Percentiles rank a stretch among this genome's conserved stretches.
Conservation (phyloP, 2,113 vertebrate species). For the Leuciscus idus region DNA sequence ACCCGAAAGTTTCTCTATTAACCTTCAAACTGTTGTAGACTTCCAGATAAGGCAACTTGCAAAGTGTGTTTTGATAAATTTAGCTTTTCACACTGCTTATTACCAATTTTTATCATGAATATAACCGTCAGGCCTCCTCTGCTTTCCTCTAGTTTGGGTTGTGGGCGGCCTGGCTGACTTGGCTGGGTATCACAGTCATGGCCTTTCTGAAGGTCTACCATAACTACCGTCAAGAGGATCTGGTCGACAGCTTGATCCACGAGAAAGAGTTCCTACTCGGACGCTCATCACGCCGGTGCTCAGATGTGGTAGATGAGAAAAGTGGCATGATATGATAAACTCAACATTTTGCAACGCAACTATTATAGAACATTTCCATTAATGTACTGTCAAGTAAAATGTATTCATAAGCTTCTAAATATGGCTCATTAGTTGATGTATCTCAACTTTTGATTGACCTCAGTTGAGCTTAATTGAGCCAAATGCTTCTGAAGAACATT, state of each 20-base stretch:
- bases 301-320: conserved; percentile 81
- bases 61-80: background rate
- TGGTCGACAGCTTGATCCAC: conserved; percentile 91
- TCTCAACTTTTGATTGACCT: background rate
- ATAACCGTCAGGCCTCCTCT: background rate
- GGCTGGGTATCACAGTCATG: conserved; percentile 88
- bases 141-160: conserved; percentile 84
- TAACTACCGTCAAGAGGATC: conserved; percentile 93
- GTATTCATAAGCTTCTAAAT: background rate
- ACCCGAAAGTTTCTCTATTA: background rate
- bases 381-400: background rate
- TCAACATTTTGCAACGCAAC: background rate
- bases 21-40: background rate
- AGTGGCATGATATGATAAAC: conserved; percentile 82
- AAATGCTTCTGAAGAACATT: background rate
- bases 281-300: conserved; percentile 76
- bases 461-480: background rate
- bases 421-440: background rate
- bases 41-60: background rate
- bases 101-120: background rate
- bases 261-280: conserved; percentile 95
- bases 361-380: background rate
- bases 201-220: conserved; percentile 96
- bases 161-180: conserved; percentile 95
- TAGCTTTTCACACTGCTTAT: background rate